Evolutionary conservation across 1,140 invertebrate genomes (phyloP).

Genomic region (Fopius arisanus): DNA sequence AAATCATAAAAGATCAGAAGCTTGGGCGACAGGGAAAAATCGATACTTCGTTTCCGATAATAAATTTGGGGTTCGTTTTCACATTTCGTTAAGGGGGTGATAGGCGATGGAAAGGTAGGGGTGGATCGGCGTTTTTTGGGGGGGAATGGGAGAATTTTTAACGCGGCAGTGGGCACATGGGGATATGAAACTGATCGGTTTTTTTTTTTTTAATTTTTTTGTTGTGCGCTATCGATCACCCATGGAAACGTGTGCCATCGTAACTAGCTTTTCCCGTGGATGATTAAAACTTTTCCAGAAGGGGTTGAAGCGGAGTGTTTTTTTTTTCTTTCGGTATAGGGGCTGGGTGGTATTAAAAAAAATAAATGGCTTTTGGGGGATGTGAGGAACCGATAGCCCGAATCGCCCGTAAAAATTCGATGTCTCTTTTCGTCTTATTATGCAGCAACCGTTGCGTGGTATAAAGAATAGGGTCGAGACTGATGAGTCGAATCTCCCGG

Average conservation of each 20-base stretch:
- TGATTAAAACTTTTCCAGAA: constrained; percentile 29
- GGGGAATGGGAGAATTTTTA: constrained; percentile 18
- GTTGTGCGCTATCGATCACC: constrained; percentile 24
- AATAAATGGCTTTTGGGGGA: constrained; percentile 1
- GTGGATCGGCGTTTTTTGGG: background rate
- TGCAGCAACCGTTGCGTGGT: constrained; percentile 33
- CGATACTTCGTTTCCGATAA: constrained; percentile 36
- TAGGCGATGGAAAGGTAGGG: background rate
- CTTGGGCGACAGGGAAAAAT: constrained; percentile 25
- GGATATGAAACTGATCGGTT: constrained; percentile 14
- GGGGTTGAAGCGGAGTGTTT: constrained; percentile 11
- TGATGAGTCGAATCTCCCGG: constrained; percentile 37
- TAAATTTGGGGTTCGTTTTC: constrained; percentile 33
- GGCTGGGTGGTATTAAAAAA: constrained; percentile 13
- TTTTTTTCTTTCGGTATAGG: background rate
- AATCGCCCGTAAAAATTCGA: constrained; percentile 34
- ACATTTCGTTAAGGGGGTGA: constrained; percentile 5
- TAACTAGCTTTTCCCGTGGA: background rate
- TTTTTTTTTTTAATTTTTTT: too few species aligned
- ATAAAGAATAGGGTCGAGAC: constrained; percentile 22
- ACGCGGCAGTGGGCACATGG: constrained; percentile 1
- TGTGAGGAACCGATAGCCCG: constrained; percentile 13
- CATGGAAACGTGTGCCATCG: constrained; percentile 23
- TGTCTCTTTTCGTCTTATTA: constrained; percentile 31
- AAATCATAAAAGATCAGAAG: constrained; percentile 33